Evolutionary conservation across 2,888 invertebrate genomes (phyloP).

Genomic region (Athrips mouffetella): DNA sequence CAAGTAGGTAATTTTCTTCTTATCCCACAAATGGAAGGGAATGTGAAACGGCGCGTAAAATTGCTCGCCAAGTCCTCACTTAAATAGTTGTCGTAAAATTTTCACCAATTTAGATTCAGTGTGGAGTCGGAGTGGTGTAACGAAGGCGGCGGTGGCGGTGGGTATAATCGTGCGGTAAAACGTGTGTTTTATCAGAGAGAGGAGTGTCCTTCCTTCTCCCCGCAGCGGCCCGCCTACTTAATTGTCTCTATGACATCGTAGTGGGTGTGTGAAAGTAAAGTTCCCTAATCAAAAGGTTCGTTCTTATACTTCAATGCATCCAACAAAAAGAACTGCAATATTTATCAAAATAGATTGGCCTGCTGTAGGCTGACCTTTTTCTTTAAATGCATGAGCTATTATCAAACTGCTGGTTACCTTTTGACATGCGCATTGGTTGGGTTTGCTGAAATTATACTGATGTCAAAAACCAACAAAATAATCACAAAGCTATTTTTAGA

Average conservation of each 20-base stretch:
- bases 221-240: constrained; percentile 24
- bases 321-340: constrained; percentile 10
- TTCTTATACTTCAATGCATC: no score
- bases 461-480: no score
- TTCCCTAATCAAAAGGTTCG: no score
- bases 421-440: no score
- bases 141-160: constrained; percentile 40
- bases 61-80: constrained; percentile 21
- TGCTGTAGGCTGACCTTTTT: no score
- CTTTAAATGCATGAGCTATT: no score
- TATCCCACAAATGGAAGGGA: constrained; percentile 4
- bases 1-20: neutral
- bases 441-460: no score
- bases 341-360: no score
- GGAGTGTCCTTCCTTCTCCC: constrained; percentile 15
- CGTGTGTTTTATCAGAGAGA: constrained; percentile 48
- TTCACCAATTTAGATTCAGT: constrained; percentile 64
- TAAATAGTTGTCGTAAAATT: constrained; percentile 57
- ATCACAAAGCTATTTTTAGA: no score
- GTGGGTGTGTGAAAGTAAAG: constrained; percentile 4
- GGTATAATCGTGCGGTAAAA: constrained; percentile 66
- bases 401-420: no score
- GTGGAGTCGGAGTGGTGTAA: constrained; percentile 44
- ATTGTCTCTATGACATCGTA: constrained; percentile 28
- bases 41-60: neutral